Percentiles rank a stretch among this genome's conserved stretches.
These are phyloP conservation scores for Cantharis nigra DNA, from an alignment of 2,888 invertebrate species.

Conservation along the genomic window DNA sequence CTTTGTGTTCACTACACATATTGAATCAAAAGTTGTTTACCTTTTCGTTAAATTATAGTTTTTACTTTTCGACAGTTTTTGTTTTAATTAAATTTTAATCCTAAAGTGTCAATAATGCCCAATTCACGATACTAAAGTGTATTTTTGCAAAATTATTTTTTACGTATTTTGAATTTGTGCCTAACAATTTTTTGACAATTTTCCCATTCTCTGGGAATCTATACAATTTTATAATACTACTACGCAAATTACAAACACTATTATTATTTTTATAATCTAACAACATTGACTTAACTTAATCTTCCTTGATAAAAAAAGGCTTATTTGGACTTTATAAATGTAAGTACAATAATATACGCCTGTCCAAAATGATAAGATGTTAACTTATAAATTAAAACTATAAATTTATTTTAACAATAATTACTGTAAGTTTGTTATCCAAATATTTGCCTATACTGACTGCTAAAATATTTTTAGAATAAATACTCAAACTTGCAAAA, in stretches of 20 bases:
- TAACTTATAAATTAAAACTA: neutral
- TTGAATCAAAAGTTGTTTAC: slow-evolving; percentile 15
- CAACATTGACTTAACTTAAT: slow-evolving; percentile 9
- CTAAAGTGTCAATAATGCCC: neutral
- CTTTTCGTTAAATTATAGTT: neutral
- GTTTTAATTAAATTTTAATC: neutral
- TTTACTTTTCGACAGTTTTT: neutral
- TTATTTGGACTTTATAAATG: slow-evolving; percentile 2
- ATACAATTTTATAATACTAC: neutral
- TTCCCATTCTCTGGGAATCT: neutral
- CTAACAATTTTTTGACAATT: neutral
- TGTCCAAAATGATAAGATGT: slow-evolving; percentile 4
- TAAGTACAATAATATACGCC: neutral
- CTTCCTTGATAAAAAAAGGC: neutral
- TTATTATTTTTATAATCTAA: neutral
- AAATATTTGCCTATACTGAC: neutral
- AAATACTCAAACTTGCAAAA: no score
- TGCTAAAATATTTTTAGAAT: neutral
- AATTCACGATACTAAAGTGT: no score
- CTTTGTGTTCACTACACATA: slow-evolving; percentile 11
- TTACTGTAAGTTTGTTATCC: neutral
- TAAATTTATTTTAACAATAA: neutral
- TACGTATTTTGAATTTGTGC: no score
- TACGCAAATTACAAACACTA: neutral
- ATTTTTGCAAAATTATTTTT: no score